Evolutionary conservation across 2,113 vertebrate genomes (phyloP).

Genomic region (Ellobius talpinus): DNA sequence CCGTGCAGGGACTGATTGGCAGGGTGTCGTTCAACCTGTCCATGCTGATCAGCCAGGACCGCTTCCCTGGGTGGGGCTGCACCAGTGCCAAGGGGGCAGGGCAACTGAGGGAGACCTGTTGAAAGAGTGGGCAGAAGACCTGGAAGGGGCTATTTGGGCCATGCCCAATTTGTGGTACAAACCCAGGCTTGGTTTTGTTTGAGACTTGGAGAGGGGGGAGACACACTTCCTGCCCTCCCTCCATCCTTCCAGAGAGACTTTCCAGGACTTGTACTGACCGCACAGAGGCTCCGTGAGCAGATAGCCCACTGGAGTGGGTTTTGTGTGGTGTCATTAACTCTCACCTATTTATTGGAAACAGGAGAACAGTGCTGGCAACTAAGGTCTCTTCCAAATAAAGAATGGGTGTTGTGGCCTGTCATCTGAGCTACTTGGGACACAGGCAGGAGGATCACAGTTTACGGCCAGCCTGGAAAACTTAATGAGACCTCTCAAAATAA

Average conservation of each 20-base stretch:
- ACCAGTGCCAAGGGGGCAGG: not conserved
- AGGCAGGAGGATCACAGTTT: not conserved
- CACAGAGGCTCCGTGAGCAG: not conserved
- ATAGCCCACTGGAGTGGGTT: not conserved
- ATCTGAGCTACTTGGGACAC: not conserved
- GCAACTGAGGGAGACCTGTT: not conserved
- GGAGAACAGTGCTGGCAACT: not conserved
- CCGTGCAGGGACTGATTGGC: constrained; percentile 82
- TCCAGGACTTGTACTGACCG: not conserved
- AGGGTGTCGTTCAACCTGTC: constrained; percentile 67
- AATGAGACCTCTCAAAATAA: not conserved
- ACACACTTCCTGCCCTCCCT: not conserved
- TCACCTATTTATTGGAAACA: not conserved
- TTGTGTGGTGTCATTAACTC: not conserved
- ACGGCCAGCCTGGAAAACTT: not conserved
- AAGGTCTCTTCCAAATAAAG: not conserved
- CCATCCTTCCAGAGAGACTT: too few relatives aligned
- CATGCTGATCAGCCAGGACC: constrained; percentile 73
- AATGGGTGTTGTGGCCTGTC: not conserved
- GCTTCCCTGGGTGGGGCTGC: constrained; percentile 45
- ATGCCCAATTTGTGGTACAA: too few relatives aligned
- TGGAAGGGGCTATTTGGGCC: not conserved
- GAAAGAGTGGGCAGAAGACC: too few relatives aligned
- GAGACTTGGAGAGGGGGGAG: not conserved
- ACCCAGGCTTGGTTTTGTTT: not conserved